A percentile compares a stretch with the other conserved stretches of the same genome.
phyloP scores from a whole-genome alignment of 2,113 vertebrate species.

The Theropithecus gelada region DNA sequence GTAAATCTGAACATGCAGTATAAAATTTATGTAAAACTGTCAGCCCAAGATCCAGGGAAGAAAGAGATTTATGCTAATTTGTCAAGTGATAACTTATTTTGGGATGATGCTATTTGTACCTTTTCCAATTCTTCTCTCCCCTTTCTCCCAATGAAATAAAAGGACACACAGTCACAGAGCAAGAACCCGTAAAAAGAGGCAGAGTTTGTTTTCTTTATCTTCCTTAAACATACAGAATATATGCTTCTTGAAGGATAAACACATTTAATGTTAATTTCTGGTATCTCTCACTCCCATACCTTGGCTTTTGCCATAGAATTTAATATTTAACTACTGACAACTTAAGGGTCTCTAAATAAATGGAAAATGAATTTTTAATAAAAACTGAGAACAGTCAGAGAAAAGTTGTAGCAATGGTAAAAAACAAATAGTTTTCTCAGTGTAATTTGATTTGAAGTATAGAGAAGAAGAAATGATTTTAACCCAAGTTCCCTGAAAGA shows the following conservation, averaged over 20 bases:
- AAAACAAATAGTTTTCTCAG: not conserved
- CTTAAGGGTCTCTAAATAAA: not conserved
- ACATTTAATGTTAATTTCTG: not conserved
- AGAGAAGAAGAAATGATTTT: not conserved
- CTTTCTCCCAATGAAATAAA: not conserved
- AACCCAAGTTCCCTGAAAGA: not conserved
- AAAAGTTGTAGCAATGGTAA: not conserved
- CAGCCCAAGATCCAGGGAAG: not conserved
- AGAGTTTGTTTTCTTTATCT: not conserved
- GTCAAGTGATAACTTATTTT: not conserved
- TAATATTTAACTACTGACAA: conserved; percentile 2
- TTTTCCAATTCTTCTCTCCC: not conserved
- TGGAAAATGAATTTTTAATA: not conserved
- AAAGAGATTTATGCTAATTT: not conserved
- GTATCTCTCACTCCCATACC: not conserved
- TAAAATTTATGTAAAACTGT: not conserved
- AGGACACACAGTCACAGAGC: not conserved
- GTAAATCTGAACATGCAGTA: not conserved
- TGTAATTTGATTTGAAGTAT: not conserved
- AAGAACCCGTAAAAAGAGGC: not conserved
- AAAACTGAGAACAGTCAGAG: not conserved
- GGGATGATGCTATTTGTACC: not conserved
- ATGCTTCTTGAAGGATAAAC: not conserved
- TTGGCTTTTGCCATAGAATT: not conserved
- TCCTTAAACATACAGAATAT: not conserved